Base-by-base conservation (phyloP, 2,113 vertebrate species). In the Anser cygnoides region DNA sequence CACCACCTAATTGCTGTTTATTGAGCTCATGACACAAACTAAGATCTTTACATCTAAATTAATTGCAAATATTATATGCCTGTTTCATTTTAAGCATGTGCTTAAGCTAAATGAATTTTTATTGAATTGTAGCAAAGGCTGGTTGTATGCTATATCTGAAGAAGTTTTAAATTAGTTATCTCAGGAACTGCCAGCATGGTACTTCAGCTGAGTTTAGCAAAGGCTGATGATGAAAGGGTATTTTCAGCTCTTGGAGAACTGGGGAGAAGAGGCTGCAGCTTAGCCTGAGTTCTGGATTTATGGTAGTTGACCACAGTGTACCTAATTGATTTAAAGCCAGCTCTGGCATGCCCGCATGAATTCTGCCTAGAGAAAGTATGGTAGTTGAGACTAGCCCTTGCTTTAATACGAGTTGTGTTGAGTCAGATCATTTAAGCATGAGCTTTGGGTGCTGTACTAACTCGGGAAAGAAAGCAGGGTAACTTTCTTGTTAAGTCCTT, bases 311-410 rank as follows among this genome's bases (percentile, higher is more conserved):
- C 19, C 65, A 41, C 50, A n/a, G 73, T n/a, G 13, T 35, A 39
- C 15, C 5, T 23, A 77, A 4, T 4, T 71, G 65, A 28, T 49
- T 78, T 84, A 50, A 78, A 84, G 46, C 16, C 12, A 16, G 21
- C 43, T 46, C 70, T 63, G 66, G 16, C 29, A 43, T 0, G 0
- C 19, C 17, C 15, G 6, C 2, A 8, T 33, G 33, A 68, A 52
- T 83, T 74, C 68, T 86, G 33, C n/a, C 62, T 7, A 8, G 31
- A 72, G 39, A 35, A 63, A 12, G 4, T 2, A 3, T 13, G 13
- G 33, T 14, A 41, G 9, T 15, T 79, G 33, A 71, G 26, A 66
- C 11, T 8, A 2, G 7, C 3, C 16, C 19, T 85, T 68, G 18
- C 39, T 85, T 65, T 57, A 28, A 25, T 17, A 26, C 3, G 18